These are phyloP conservation scores for Poeciliopsis paucimaculata DNA, from an alignment of 2,797 vertebrate species.

Conservation along the genomic window DNA sequence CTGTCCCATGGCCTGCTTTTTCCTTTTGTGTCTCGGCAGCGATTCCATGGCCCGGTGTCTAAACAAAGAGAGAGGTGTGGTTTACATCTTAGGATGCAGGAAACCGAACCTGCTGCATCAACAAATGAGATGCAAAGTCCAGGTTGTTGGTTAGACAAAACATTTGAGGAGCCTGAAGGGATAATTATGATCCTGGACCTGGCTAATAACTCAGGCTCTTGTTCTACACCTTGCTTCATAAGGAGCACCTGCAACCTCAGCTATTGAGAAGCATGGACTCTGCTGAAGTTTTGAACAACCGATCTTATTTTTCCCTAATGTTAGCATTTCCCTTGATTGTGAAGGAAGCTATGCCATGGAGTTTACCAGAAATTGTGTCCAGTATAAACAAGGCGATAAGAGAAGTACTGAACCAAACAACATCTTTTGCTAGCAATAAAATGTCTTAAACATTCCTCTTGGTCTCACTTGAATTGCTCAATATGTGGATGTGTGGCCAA, in stretches of 20 bases:
- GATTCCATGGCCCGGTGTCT: slow-evolving; percentile 14
- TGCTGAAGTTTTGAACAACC: too few species aligned
- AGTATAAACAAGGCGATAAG: background rate
- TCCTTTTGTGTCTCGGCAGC: slow-evolving; percentile 11
- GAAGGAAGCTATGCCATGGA: background rate
- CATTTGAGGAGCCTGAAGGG: background rate
- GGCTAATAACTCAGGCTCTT: background rate
- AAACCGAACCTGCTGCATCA: slow-evolving; percentile 21
- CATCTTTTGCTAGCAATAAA: background rate
- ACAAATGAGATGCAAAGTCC: slow-evolving; percentile 63
- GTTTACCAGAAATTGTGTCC: background rate
- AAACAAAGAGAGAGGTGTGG: slow-evolving; percentile 48
- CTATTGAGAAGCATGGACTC: too few species aligned
- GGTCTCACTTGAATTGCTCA: background rate
- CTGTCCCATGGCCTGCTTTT: slow-evolving; percentile 51
- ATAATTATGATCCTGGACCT: background rate
- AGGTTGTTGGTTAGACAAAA: background rate
- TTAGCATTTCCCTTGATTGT: background rate
- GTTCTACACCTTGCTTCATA: background rate
- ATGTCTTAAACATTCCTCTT: background rate
- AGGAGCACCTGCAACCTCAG: background rate
- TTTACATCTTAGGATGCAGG: slow-evolving; percentile 34
- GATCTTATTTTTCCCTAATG: too few species aligned
- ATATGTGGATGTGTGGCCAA: background rate
- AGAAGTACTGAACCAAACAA: background rate